Evolutionary conservation across 2,797 vertebrate genomes (phyloP), one percentile per base, ranked within the genome.

Genomic region (Poliocrania exsul): DNA sequence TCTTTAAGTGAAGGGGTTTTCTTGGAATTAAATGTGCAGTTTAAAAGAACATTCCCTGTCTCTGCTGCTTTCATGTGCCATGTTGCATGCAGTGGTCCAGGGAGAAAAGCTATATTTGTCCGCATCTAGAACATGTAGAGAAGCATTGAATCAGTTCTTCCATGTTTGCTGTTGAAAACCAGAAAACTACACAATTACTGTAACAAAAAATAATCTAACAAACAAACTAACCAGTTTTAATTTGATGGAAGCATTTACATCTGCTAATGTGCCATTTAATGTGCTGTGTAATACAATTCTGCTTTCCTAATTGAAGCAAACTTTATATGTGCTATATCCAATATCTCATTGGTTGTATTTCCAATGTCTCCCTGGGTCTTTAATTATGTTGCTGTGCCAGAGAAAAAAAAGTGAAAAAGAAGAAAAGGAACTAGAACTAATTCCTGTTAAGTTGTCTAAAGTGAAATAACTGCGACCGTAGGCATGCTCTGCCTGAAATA

Each of bases 231-330:
- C 40, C 13, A 0, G n/a, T 81, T 86, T 86, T 90, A 91, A 92
- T 95, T 83, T 79, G 62, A 90, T 79, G 28, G 56, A 86, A 88
- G 26, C 29, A 86, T 91, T 92, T 95, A 79, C 77, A 73, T 91
- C 75, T 81, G 65, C 24, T 96, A 96, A 96, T 91, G 85, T 92
- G 44, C 89, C 89, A 81, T 92, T 94, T 96, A 95, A 91, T 86
- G 58, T 70, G 62, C 89, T 90, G 66, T 92, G 57, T 95, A 91
- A 89, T 66, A 73, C 74, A 92, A 93, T 92, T 93, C 80, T 66
- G 37, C 77, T 54, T 77, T 93, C 51, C 21, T 94, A 95, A 95
- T 79, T 92, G 91, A 95, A 81, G 82, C 65, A 89, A 94, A 91
- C 60, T 62, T 93, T 86, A 79, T 3, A 16, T 69, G 40, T 2